phyloP scores from a whole-genome alignment of 2,888 invertebrate genomes.

The Pherbina coryleti region DNA sequence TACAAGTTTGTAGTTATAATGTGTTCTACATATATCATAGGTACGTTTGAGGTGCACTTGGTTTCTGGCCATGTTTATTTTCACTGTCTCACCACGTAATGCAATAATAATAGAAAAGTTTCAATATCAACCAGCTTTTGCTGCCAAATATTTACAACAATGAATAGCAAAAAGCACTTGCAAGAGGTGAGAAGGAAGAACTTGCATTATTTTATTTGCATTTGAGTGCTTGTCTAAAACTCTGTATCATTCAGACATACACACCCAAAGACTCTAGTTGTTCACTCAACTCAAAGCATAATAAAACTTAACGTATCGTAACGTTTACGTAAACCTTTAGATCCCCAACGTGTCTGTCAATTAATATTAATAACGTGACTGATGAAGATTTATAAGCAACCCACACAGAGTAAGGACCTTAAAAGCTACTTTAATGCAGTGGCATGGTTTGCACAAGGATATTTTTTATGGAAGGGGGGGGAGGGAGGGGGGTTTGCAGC shows the following conservation, averaged over 20 bases:
- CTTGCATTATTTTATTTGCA: background rate
- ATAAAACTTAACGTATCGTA: conserved; percentile 17
- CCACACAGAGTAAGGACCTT: background rate
- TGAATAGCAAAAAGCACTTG: background rate
- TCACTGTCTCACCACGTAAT: no score
- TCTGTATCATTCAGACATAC: no score
- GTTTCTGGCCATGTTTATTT: no score
- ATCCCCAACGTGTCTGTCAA: conserved; percentile 48
- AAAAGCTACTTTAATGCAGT: background rate
- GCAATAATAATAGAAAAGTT: no score
- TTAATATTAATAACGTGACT: conserved; percentile 65
- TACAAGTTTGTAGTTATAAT: no score
- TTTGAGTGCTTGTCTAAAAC: no score
- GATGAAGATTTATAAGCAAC: conserved; percentile 60
- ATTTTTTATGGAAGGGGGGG: background rate
- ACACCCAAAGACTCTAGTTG: no score
- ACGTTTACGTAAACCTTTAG: conserved; percentile 1
- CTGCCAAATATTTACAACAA: no score
- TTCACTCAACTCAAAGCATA: background rate
- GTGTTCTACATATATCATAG: no score
- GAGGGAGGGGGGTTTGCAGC: background rate
- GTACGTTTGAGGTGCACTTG: no score
- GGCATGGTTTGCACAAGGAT: background rate
- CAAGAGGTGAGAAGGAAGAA: background rate
- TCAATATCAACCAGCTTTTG: no score